A percentile compares a stretch with the other conserved stretches of the same genome.
These are phyloP conservation scores for Argya squamiceps DNA, from an alignment of 2,797 vertebrate species.

Conservation along the genomic window DNA sequence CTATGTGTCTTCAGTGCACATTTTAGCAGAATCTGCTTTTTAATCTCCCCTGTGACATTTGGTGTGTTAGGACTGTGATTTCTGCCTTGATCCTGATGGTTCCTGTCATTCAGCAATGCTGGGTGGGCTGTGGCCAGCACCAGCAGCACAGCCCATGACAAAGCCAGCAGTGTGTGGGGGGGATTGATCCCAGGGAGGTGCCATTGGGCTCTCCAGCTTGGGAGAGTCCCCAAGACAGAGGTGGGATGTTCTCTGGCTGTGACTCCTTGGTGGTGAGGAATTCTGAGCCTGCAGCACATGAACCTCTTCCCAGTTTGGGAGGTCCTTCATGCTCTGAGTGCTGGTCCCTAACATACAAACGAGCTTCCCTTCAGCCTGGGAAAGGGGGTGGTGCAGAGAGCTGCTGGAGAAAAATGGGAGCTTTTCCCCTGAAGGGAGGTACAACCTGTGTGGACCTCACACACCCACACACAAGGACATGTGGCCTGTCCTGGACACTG, in stretches of 20 bases:
- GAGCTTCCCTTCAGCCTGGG: background rate
- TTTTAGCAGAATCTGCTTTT: background rate
- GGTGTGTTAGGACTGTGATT: background rate
- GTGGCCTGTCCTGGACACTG: background rate
- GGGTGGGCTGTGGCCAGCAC: background rate
- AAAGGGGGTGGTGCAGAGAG: background rate
- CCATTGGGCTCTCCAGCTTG: background rate
- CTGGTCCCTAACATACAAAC: accelerated
- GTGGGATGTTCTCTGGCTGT: background rate
- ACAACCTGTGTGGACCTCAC: accelerated
- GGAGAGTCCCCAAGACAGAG: background rate
- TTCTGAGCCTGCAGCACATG: background rate
- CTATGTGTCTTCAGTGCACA: accelerated
- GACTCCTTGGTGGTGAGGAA: background rate
- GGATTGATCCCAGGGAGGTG: background rate
- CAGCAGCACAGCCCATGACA: background rate
- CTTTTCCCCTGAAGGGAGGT: background rate
- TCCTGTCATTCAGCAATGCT: background rate
- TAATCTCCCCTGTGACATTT: background rate
- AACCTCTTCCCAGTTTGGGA: background rate
- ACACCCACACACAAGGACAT: accelerated
- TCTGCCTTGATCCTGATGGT: background rate
- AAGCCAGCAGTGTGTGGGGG: background rate
- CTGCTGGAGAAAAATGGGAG: background rate
- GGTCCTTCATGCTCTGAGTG: accelerated